phyloP scores from a whole-genome alignment of 37 sponge, comb jelly and placozoan species.

The Ephydatia muelleri region DNA sequence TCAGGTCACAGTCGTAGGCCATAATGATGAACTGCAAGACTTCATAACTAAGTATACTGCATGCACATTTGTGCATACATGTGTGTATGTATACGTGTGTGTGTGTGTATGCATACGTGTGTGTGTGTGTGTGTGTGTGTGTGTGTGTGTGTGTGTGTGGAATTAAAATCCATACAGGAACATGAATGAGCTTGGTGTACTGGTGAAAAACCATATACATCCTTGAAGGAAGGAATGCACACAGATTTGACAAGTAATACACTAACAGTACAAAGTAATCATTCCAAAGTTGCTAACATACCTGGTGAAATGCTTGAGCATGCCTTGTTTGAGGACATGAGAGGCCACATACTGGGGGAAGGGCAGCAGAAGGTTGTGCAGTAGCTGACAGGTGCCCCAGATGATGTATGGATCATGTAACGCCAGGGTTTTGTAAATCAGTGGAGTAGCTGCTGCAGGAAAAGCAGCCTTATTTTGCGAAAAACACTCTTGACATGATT shows the following conservation, averaged over 20 bases:
- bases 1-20: background rate
- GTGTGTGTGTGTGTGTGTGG: background rate
- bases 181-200: no score
- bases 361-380: constrained; percentile 21
- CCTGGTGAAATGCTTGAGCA: constrained; percentile 6
- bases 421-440: background rate
- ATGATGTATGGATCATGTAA: constrained; percentile 30
- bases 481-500: background rate
- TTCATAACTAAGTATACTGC: background rate
- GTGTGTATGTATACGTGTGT: background rate
- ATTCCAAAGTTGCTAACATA: background rate
- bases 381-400: constrained; percentile 6
- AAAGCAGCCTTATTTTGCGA: background rate
- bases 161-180: no score
- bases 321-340: background rate
- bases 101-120: background rate
- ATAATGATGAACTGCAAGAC: background rate
- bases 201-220: background rate
- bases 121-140: background rate
- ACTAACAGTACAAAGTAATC: background rate
- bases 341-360: constrained; percentile 24
- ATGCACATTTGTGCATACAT: background rate
- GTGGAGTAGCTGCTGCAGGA: background rate
- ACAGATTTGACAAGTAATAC: background rate
- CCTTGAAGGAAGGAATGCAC: no score